Evolutionary conservation across 1,140 invertebrate genomes (phyloP).

Genomic region (Drosophila teissieri): DNA sequence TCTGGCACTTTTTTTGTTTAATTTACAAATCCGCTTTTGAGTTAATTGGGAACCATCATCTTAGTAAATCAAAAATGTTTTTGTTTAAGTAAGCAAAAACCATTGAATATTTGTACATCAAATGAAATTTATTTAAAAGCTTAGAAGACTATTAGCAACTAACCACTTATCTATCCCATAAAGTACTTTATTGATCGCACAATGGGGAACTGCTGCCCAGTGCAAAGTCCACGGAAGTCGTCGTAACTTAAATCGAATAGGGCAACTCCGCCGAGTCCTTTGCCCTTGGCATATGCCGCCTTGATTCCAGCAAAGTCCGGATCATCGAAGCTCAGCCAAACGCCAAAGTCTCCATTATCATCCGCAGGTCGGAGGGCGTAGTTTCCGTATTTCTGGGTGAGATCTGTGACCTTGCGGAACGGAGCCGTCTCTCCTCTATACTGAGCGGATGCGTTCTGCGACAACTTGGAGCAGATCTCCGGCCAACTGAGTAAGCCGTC

Average conservation of each 20-base stretch:
- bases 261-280: constrained; percentile 90
- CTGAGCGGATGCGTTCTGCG: constrained; percentile 85
- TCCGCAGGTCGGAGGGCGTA: constrained; percentile 90
- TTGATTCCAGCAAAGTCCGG: constrained; percentile 93
- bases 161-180: constrained; percentile 42
- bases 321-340: constrained; percentile 97
- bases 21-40: too few species aligned
- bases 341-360: constrained; percentile 88
- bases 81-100: too few species aligned
- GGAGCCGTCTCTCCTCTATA: constrained; percentile 87
- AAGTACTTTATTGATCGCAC: constrained; percentile 86
- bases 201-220: constrained; percentile 90
- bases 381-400: constrained; percentile 90
- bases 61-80: too few species aligned
- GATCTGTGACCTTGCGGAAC: constrained; percentile 89
- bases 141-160: not conserved
- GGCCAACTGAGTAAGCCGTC: constrained; percentile 87
- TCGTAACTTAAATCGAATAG: constrained; percentile 92
- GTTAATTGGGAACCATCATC: too few species aligned
- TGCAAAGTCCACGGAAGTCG: constrained; percentile 92
- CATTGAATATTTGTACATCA: not conserved
- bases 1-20: not conserved
- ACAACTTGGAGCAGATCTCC: constrained; percentile 87
- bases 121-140: not conserved
- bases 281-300: constrained; percentile 89